Base-by-base conservation (phyloP, 2,797 vertebrate species). In the Lagocephalus sceleratus region DNA sequence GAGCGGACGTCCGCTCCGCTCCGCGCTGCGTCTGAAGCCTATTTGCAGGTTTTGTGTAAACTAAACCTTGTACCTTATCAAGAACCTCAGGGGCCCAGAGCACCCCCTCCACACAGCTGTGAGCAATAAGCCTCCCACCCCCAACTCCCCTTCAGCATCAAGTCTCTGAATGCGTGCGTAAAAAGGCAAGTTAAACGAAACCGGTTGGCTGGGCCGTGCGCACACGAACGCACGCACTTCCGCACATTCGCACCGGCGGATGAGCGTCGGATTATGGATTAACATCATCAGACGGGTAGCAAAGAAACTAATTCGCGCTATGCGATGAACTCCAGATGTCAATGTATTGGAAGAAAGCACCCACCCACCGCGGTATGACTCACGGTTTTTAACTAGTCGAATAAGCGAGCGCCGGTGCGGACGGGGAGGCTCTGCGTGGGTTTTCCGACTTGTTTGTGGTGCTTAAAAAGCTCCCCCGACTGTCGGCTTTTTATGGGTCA, bases 361-460 rank as follows among this genome's bases (percentile, higher is more conserved):
- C 73, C 81, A 71, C 81, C 76, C 78, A 76, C 73, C 68, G 47
- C 38, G 76, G 67, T 39, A 49, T 88, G 85, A 88, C 53, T 86
- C 85, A 85, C 75, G 44, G 52, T 63, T 61, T 44, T 69, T 63
- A 85, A 79, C 68, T 80, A 76, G 80, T 56, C 48, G 83, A 87
- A 85, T 79, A 60, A 81, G 74, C 66, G 71, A 41, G 71, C 84
- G 75, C 65, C 82, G 83, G 85, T 87, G 87, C 85, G 82, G 75
- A 87, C 85, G 60, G 82, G 55, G 54, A 68, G 75, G 73, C 70
- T 75, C 47, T 61, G 69, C 78, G 78, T 79, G 75, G 65, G 69
- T 63, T 59, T n/a, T 72, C 44, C 23, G 47, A 19, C 57, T 43
- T 53, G 9, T 56, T 66, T 55, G 44, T 35, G 63, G 41, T 80